Percentiles rank a stretch among this genome's conserved stretches.
These are phyloP conservation scores for Molossus alvarezi DNA, from an alignment of 2,797 vertebrate species.

Conservation along the genomic window DNA sequence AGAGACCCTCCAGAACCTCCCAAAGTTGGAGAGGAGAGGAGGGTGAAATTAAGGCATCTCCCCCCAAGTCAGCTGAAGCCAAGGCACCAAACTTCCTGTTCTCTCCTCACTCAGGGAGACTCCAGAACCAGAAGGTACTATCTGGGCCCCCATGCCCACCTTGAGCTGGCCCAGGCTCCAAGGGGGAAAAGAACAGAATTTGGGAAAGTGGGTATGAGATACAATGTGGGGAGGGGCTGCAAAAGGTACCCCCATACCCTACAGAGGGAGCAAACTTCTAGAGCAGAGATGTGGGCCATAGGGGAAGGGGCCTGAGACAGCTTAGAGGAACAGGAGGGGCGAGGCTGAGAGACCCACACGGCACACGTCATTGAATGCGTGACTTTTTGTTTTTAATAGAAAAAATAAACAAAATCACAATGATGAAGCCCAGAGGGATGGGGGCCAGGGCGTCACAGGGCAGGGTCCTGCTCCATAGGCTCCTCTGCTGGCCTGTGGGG, in stretches of 20 bases:
- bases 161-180: conserved; percentile 60
- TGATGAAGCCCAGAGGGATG: conserved; percentile 88
- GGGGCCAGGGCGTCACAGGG: conserved; percentile 90
- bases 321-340: conserved; percentile 73
- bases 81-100: conserved; percentile 65
- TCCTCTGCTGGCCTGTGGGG: conserved; percentile 94
- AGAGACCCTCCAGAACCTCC: neutral
- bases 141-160: neutral
- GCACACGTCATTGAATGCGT: conserved; percentile 86
- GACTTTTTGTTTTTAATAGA: conserved; percentile 91
- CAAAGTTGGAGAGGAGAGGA: conserved; percentile 8
- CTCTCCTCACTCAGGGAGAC: neutral
- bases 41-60: conserved; percentile 77
- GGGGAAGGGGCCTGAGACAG: conserved; percentile 48
- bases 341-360: conserved; percentile 88
- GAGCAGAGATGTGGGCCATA: neutral
- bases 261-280: neutral
- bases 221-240: neutral
- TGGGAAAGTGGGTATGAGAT: neutral
- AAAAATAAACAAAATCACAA: conserved; percentile 92
- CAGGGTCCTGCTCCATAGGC: conserved; percentile 97
- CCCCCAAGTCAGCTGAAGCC: conserved; percentile 66
- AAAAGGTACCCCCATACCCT: neutral
- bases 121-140: neutral
- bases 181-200: conserved; percentile 34